Evolutionary conservation across 2,797 vertebrate genomes (phyloP).

Genomic region (Anguilla anguilla): DNA sequence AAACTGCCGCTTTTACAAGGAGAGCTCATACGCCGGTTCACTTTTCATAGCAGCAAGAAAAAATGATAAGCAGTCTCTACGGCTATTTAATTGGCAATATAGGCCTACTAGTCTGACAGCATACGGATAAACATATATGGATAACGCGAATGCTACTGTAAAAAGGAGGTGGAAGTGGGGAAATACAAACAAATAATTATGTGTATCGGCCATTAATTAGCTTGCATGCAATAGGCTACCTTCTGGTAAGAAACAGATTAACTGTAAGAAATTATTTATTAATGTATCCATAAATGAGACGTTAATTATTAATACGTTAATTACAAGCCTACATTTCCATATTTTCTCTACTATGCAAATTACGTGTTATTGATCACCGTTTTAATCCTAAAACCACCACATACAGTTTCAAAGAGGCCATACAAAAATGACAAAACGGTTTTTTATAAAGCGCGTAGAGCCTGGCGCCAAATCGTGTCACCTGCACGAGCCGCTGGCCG

Average conservation of each 20-base stretch:
- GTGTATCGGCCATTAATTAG: neutral
- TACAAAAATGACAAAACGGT: neutral
- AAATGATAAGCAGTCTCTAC: neutral
- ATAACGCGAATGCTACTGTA: neutral
- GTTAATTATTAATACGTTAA: neutral
- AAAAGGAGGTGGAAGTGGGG: neutral
- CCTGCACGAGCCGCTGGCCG: slow-evolving; percentile 9
- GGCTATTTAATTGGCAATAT: too few relatives aligned
- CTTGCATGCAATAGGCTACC: neutral
- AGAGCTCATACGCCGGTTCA: neutral
- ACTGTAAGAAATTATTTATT: neutral
- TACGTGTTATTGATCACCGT: too few relatives aligned
- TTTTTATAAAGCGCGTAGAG: neutral
- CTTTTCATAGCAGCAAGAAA: neutral
- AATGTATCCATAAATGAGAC: neutral
- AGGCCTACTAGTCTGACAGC: neutral
- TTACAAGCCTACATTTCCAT: neutral
- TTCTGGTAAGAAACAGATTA: neutral
- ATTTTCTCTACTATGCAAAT: too few relatives aligned
- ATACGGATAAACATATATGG: neutral
- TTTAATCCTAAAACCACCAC: neutral
- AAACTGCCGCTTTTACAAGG: neutral
- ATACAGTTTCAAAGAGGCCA: slow-evolving; percentile 2
- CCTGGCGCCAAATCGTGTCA: neutral
- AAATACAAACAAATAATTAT: neutral